Evolutionary conservation across 1,140 invertebrate species (phyloP).

Genomic region (Liolophura sinensis): DNA sequence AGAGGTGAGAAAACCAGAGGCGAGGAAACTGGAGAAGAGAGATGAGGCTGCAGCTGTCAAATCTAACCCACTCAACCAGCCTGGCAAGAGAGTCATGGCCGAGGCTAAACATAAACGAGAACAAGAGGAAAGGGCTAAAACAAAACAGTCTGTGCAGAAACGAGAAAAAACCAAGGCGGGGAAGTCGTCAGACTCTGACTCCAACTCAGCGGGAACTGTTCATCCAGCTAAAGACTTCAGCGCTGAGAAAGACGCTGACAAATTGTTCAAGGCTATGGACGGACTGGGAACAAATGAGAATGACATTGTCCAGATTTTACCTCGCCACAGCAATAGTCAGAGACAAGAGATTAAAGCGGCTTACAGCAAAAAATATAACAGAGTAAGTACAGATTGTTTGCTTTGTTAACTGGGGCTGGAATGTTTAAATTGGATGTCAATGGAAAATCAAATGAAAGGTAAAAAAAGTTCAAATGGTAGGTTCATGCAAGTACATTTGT

Average conservation of each 20-base stretch:
- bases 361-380: constrained; percentile 54
- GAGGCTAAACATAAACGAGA: background rate
- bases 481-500: too few relatives aligned
- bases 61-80: background rate
- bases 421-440: too few relatives aligned
- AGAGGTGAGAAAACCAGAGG: background rate
- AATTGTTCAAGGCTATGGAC: constrained; percentile 36
- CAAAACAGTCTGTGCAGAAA: background rate
- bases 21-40: background rate
- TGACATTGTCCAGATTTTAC: constrained; percentile 51
- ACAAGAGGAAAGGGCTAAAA: background rate
- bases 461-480: background rate
- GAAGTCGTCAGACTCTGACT: background rate
- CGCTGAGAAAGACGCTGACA: background rate
- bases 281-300: constrained; percentile 51
- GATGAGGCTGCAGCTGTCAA: background rate
- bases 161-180: background rate
- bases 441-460: background rate
- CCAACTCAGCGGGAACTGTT: background rate
- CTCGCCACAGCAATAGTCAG: constrained; percentile 49
- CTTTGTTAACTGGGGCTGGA: too few relatives aligned
- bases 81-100: background rate
- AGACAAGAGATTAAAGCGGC: constrained; percentile 53
- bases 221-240: background rate
- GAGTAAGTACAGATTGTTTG: constrained; percentile 42